phyloP scores from a whole-genome alignment of 2,888 invertebrate species.

The Litoditis marina region DNA sequence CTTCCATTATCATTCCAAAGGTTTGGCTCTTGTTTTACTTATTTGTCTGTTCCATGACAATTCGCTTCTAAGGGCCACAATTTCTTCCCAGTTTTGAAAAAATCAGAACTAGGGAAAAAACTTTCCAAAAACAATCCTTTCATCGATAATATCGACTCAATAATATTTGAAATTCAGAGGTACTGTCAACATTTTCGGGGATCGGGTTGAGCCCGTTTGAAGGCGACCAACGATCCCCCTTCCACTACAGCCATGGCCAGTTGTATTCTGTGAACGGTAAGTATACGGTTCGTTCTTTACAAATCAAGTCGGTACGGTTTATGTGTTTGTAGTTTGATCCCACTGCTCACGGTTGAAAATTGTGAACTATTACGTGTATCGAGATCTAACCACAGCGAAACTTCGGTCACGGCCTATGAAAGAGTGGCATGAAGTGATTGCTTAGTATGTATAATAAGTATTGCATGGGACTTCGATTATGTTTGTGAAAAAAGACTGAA shows the following conservation, averaged over 20 bases:
- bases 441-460: too few relatives aligned
- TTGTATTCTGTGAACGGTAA: constrained; percentile 12
- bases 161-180: neutral
- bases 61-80: too few relatives aligned
- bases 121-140: neutral
- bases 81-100: too few relatives aligned
- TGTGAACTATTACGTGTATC: too few relatives aligned
- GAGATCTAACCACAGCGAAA: neutral
- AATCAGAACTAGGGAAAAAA: neutral
- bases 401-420: neutral
- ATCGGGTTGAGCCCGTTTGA: constrained; percentile 14
- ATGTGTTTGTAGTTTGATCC: too few relatives aligned
- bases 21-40: neutral
- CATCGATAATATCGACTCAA: neutral
- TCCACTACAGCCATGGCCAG: constrained; percentile 8
- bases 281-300: neutral
- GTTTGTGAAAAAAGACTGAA: too few relatives aligned
- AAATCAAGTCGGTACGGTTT: too few relatives aligned
- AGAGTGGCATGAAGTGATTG: neutral
- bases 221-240: constrained; percentile 5
- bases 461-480: too few relatives aligned
- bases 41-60: neutral
- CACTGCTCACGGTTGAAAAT: too few relatives aligned
- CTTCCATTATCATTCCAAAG: neutral
- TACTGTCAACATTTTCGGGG: constrained; percentile 4